phyloP scores from a whole-genome alignment of 2,888 invertebrate species.

The Phalera bucephala region DNA sequence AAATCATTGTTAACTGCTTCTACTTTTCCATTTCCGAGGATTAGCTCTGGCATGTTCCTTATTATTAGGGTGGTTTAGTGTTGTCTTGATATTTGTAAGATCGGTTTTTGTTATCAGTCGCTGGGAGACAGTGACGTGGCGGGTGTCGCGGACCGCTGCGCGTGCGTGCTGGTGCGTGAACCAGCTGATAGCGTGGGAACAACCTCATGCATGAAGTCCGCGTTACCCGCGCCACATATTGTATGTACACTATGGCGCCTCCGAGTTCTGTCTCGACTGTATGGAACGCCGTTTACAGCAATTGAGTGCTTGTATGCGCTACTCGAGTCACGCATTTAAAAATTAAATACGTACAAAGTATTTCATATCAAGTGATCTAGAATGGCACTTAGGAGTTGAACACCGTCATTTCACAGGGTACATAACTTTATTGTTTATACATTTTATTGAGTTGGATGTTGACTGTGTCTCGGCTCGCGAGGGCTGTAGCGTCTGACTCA shows the following conservation, averaged over 20 bases:
- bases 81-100: conserved; percentile 2
- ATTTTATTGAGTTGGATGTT: conserved; percentile 6
- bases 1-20: conserved; percentile 43
- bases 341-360: too few species aligned
- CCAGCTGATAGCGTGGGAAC: conserved; percentile 78
- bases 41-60: conserved; percentile 3
- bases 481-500: conserved; percentile 33
- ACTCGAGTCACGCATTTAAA: not conserved
- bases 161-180: conserved; percentile 64
- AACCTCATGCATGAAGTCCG: conserved; percentile 50
- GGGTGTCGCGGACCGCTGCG: conserved; percentile 51
- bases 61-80: too few species aligned
- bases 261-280: conserved; percentile 8
- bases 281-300: not conserved
- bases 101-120: conserved; percentile 32
- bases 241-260: conserved; percentile 26
- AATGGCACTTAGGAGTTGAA: too few species aligned
- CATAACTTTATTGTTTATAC: too few species aligned
- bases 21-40: conserved; percentile 10
- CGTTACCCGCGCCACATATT: conserved; percentile 13
- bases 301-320: not conserved
- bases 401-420: too few species aligned
- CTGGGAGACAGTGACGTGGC: conserved; percentile 35
- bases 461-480: conserved; percentile 18
- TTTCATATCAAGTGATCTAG: too few species aligned